Evolutionary conservation across 2,888 invertebrate genomes (phyloP).

Genomic region (Globia sparganii): DNA sequence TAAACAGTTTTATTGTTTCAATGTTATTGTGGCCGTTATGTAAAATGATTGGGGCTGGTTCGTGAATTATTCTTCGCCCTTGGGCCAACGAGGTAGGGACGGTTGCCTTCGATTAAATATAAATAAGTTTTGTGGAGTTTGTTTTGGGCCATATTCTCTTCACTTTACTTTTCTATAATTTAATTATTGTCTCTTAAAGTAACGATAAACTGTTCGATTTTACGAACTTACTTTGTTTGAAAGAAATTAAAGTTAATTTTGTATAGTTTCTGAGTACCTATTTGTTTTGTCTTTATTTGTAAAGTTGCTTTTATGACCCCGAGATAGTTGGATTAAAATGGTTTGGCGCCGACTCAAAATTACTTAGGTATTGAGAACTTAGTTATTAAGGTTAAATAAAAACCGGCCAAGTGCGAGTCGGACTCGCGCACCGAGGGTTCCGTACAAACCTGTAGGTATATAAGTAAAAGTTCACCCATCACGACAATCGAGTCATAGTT

Average conservation of each 20-base stretch:
- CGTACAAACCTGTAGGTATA: too few species aligned
- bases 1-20: conserved; percentile 17
- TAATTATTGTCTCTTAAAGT: not conserved
- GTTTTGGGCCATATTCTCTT: not conserved
- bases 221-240: not conserved
- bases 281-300: conserved; percentile 8
- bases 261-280: not conserved
- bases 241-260: conserved; percentile 17
- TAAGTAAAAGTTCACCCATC: too few species aligned
- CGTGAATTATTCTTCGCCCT: conserved; percentile 35
- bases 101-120: conserved; percentile 35
- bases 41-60: conserved; percentile 37
- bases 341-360: too few species aligned
- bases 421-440: too few species aligned
- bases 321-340: conserved; percentile 4
- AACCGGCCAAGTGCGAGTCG: too few species aligned
- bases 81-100: conserved; percentile 17
- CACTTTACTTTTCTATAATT: not conserved
- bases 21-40: conserved; percentile 26
- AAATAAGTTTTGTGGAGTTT: conserved; percentile 36
- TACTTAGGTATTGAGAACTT: too few species aligned
- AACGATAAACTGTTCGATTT: not conserved
- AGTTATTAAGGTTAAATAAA: too few species aligned
- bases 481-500: too few species aligned
- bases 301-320: not conserved